These are phyloP conservation scores for Ormyrus nitidulus DNA, from an alignment of 2,888 invertebrate genomes.

Conservation along the genomic window DNA sequence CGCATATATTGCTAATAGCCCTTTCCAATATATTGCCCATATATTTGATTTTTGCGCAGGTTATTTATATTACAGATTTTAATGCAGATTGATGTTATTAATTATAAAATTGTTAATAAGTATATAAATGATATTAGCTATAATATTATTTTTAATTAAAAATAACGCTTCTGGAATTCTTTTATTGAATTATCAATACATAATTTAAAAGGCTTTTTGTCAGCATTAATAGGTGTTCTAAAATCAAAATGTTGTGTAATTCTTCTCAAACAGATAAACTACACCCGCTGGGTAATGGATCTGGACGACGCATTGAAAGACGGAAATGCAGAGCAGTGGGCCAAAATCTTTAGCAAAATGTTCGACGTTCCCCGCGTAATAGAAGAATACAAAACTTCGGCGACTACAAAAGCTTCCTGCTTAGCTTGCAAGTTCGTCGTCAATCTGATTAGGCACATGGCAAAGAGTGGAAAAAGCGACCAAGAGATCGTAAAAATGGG, in stretches of 20 bases:
- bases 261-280: slow-evolving; percentile 41
- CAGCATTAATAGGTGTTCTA: too few species aligned
- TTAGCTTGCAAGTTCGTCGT: slow-evolving; percentile 47
- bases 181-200: too few species aligned
- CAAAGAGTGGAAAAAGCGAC: slow-evolving; percentile 35
- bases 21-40: too few species aligned
- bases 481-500: slow-evolving; percentile 16
- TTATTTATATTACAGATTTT: too few species aligned
- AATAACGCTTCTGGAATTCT: too few species aligned
- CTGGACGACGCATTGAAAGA: slow-evolving; percentile 8
- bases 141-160: too few species aligned
- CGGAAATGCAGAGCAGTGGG: slow-evolving; percentile 18
- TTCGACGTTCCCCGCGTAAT: slow-evolving; percentile 18
- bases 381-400: slow-evolving; percentile 16
- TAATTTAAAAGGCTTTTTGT: too few species aligned
- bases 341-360: slow-evolving; percentile 2
- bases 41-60: too few species aligned
- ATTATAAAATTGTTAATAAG: too few species aligned
- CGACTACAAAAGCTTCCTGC: slow-evolving; percentile 35
- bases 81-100: too few species aligned
- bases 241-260: not conserved
- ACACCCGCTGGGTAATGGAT: slow-evolving; percentile 38
- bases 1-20: too few species aligned
- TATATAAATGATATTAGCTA: too few species aligned
- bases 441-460: slow-evolving; percentile 29